These are phyloP conservation scores for Chesias legatella DNA, from an alignment of 2,888 invertebrate species.

Conservation along the genomic window DNA sequence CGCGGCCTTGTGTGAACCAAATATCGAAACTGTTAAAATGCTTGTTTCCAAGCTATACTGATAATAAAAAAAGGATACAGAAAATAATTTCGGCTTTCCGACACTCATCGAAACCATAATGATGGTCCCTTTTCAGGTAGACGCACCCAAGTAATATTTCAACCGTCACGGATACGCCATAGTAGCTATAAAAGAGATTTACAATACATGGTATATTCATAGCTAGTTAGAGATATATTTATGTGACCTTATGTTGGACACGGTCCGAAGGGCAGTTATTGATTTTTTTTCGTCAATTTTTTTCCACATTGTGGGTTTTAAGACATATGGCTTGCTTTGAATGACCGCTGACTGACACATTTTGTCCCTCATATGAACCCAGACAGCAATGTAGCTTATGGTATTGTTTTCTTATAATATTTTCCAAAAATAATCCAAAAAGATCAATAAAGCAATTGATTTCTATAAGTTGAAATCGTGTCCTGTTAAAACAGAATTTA, in stretches of 20 bases:
- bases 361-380: slow-evolving; percentile 44
- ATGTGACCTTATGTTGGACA: slow-evolving; percentile 69
- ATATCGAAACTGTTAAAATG: slow-evolving; percentile 58
- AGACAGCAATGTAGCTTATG: slow-evolving; percentile 44
- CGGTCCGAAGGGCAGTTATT: slow-evolving; percentile 59
- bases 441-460: not conserved
- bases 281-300: slow-evolving; percentile 59
- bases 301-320: slow-evolving; percentile 49
- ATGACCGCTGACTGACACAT: slow-evolving; percentile 54
- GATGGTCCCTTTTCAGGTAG: slow-evolving; percentile 77
- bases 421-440: slow-evolving; percentile 6
- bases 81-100: slow-evolving; percentile 71
- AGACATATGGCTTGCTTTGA: slow-evolving; percentile 69
- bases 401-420: slow-evolving; percentile 38
- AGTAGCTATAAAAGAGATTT: slow-evolving; percentile 75
- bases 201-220: slow-evolving; percentile 71
- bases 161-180: slow-evolving; percentile 68
- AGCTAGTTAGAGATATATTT: slow-evolving; percentile 65
- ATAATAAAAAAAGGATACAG: slow-evolving; percentile 56
- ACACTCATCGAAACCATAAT: slow-evolving; percentile 73
- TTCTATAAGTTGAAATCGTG: no score
- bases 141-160: slow-evolving; percentile 75
- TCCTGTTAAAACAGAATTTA: no score
- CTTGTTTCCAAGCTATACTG: slow-evolving; percentile 61
- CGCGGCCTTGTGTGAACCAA: slow-evolving; percentile 38